Percentiles rank a stretch among this genome's conserved stretches.
Conservation (phyloP, 2,113 vertebrate genomes). For the Chunga burmeisteri region DNA sequence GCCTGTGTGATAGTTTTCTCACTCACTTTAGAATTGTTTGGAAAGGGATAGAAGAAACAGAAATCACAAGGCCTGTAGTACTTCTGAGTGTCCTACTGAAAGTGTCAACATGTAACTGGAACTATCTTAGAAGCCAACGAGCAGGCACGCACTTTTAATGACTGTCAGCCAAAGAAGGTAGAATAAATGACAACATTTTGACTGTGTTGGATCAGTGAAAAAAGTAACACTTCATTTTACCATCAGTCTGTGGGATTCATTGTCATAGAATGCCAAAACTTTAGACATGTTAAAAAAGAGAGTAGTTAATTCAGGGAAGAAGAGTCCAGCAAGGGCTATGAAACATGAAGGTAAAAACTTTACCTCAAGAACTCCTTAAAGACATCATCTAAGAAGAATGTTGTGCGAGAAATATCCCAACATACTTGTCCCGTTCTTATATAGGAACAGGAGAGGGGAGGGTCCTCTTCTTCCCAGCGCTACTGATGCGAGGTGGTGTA, state of each 20-base stretch:
- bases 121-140: background rate
- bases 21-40: background rate
- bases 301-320: background rate
- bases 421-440: background rate
- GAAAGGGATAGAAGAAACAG: background rate
- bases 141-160: background rate
- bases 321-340: background rate
- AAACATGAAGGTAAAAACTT: background rate
- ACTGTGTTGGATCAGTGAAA: background rate
- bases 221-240: background rate
- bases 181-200: background rate
- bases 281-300: background rate
- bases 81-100: background rate
- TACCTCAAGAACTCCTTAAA: background rate
- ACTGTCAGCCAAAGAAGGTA: background rate
- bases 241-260: background rate
- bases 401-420: background rate
- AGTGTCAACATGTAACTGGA: background rate
- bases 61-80: background rate
- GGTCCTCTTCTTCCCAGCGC: background rate
- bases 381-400: background rate
- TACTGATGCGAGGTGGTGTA: rapidly evolving
- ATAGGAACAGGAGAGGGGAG: background rate
- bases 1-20: background rate
- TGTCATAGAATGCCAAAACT: background rate